A percentile compares a stretch with the other conserved stretches of the same genome.
phyloP scores from a whole-genome alignment of 2,888 invertebrate species.

The Leuctra nigra region DNA sequence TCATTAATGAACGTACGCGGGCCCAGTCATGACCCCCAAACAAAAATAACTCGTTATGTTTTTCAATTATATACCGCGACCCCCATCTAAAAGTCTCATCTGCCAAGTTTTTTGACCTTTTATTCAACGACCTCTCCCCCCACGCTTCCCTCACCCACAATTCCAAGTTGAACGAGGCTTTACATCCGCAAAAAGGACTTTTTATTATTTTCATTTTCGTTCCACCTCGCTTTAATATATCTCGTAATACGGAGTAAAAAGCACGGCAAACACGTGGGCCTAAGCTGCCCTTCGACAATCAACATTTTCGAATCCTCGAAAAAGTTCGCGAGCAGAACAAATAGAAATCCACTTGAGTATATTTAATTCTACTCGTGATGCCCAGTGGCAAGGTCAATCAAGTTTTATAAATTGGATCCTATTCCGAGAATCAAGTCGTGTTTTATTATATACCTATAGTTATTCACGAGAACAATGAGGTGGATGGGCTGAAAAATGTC shows the following conservation, averaged over 20 bases:
- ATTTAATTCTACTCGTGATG: constrained; percentile 7
- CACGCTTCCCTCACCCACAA: no score
- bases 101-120: constrained; percentile 1
- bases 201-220: constrained; percentile 6
- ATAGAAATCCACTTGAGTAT: background rate
- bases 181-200: background rate
- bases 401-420: constrained; percentile 13
- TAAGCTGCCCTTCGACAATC: background rate
- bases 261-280: background rate
- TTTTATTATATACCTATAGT: background rate
- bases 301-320: no score
- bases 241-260: background rate
- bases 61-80: background rate
- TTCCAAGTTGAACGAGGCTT: background rate
- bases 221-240: background rate
- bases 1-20: no score
- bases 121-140: no score
- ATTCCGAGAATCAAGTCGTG: constrained; percentile 6
- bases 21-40: background rate
- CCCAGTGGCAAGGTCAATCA: constrained; percentile 11
- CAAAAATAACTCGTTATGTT: constrained; percentile 6
- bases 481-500: background rate
- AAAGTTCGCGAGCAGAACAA: background rate
- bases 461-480: constrained; percentile 5
- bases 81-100: background rate